Base-by-base conservation (phyloP, 2,888 invertebrate species). In the Ochropleura plecta region DNA sequence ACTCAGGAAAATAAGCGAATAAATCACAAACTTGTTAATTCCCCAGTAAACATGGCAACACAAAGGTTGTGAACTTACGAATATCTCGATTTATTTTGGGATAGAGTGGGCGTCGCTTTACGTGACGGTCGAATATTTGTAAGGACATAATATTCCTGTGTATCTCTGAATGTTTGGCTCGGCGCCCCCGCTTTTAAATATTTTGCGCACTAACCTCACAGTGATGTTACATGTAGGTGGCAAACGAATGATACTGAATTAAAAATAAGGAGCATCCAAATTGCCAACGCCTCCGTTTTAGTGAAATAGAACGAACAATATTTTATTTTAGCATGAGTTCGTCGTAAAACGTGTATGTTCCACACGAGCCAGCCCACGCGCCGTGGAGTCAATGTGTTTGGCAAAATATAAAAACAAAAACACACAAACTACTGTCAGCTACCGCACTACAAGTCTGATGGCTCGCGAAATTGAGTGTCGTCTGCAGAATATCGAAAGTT, bases 221-320 rank as follows among this genome's bases (percentile, higher is more conserved):
- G 86, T 81, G 65, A 88, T 81, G 67, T 93, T 93, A 42, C 69
- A 88, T 89, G 94, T 93, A 89, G 94, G 94, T 84, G 88, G 91
- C 74, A 82, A 86, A 87, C 81, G 81, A 86, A 85, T 85, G 76
- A 86, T 86, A 89, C 86, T 81, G 79, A 73, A 83, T 81, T 83
- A 70, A 87, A 85, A 90, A 90, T 89, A 91, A 88, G 88, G 88
- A 89, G 88, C 79, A 74, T 85, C 79, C 83, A 86, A 89, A 91
- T 91, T 89, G 86, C 86, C 76, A 82, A 88, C 92, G 91, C 90
- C 91, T 90, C 88, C 88, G 88, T 70, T 88, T 81, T 69, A 83
- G 84, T 86, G 88, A 77, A 86, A 82, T 85, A 84, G 87, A 88
- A 88, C 88, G 82, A 85, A 85, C 79, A 68, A 62, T 70, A 85